Evolutionary conservation across 2,888 invertebrate genomes (phyloP), one percentile per base, ranked within the genome.

Genomic region (Enchytraeus crypticus): DNA sequence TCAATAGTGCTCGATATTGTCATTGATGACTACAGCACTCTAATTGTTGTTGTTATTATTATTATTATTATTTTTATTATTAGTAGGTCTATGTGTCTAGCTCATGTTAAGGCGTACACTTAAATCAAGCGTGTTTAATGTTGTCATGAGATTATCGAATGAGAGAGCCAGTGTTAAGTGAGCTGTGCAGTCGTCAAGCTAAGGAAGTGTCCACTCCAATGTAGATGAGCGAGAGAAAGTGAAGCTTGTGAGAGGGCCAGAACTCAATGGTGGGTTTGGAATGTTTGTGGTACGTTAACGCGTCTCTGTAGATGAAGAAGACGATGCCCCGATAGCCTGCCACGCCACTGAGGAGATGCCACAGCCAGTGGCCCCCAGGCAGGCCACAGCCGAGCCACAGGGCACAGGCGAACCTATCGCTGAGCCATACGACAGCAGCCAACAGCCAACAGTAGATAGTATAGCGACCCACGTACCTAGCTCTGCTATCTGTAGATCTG

Each of bases 311-410:
- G 0, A 89, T 88, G 72, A 87, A 87, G 0, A 89, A 82, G 5
- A 89, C 88, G 23, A 88, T 83, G 18, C 85, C 85, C 5, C 88
- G 87, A 71, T 89, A 89, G 43, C 87, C 84, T 0, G 88, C 86
- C 55, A 89, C 86, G 72, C 88, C 88, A 67, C 88, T 88, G 56
- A 89, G 84, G 18, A 90, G 80, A 76, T 89, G 89, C 89, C 89
- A 89, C 23, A 88, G 82, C 14, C 87, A 88, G 75, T 89, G 89
- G 72, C 89, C 82, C 78, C 89, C 89, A 0, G 89, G 89, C 71
- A 90, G 88, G 79, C 87, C 85, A 8, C 88, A 83, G 18, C 85
- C 84, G 1, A 86, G 84, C 88, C 88, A 89, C 26, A 86, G 84
- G 70, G 88, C 87, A 76, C 89, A 90, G 76, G 88, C 86, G 73